Evolutionary conservation across 2,797 vertebrate species (phyloP).

Genomic region (Poeciliopsis infans): DNA sequence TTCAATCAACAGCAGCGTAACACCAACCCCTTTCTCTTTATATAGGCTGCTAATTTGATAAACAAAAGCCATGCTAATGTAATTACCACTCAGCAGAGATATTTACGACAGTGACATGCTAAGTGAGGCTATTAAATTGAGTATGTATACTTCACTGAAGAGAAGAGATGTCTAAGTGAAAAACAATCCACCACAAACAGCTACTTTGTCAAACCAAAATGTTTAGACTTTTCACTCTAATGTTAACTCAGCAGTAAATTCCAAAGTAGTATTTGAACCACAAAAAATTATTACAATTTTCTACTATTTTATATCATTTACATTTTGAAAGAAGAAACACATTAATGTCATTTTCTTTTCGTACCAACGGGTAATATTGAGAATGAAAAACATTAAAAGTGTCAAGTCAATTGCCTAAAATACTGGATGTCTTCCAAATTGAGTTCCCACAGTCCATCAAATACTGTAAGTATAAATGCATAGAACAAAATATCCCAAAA

Average conservation of each 20-base stretch:
- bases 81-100: constrained; percentile 52
- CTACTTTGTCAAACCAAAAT: constrained; percentile 17
- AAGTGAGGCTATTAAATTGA: constrained; percentile 49
- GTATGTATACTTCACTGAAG: constrained; percentile 22
- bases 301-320: not conserved
- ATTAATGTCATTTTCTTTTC: not conserved
- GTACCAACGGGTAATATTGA: not conserved
- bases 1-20: constrained; percentile 1
- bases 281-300: not conserved
- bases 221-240: not conserved
- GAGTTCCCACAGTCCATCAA: not conserved
- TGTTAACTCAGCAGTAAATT: not conserved
- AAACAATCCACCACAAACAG: not conserved
- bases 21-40: constrained; percentile 35
- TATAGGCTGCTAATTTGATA: constrained; percentile 52
- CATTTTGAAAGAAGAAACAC: not conserved
- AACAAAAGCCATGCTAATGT: constrained; percentile 49
- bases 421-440: not conserved
- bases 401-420: not conserved
- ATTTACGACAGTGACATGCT: constrained; percentile 11
- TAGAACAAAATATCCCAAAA: not conserved
- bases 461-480: not conserved
- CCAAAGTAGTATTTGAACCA: not conserved
- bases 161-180: constrained; percentile 6
- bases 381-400: not conserved